Conservation (phyloP, 2,888 invertebrate species). For the Amiota communis region DNA sequence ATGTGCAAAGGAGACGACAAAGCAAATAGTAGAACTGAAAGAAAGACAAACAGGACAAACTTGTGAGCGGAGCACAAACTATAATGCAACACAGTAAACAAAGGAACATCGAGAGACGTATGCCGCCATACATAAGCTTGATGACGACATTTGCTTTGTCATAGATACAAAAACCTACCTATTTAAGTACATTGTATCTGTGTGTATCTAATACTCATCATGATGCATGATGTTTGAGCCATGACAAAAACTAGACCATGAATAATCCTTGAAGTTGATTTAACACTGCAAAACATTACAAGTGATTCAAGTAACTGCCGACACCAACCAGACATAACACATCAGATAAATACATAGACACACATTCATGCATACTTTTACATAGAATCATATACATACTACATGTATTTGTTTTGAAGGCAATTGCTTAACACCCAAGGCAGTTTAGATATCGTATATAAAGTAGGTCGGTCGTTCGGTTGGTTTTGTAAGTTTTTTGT, state of each 20-base stretch:
- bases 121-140: too few relatives aligned
- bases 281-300: neutral
- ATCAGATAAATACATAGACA: neutral
- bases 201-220: neutral
- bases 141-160: too few relatives aligned
- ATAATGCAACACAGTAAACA: too few relatives aligned
- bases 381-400: neutral
- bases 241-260: constrained; percentile 30
- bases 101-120: too few relatives aligned
- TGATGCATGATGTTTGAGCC: neutral
- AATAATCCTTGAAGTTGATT: constrained; percentile 24
- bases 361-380: neutral
- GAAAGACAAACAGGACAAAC: too few relatives aligned
- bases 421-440: constrained; percentile 3
- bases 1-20: too few relatives aligned
- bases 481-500: neutral
- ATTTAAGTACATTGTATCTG: too few relatives aligned
- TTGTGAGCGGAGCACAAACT: too few relatives aligned
- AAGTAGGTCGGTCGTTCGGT: constrained; percentile 24
- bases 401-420: neutral
- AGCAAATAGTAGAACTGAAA: too few relatives aligned
- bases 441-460: neutral
- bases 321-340: constrained; percentile 4
- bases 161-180: too few relatives aligned
- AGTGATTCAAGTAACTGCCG: neutral